Percentiles rank a stretch among this genome's conserved stretches.
phyloP scores from a whole-genome alignment of 2,888 invertebrate genomes.

The Dichetophora obliterata region DNA sequence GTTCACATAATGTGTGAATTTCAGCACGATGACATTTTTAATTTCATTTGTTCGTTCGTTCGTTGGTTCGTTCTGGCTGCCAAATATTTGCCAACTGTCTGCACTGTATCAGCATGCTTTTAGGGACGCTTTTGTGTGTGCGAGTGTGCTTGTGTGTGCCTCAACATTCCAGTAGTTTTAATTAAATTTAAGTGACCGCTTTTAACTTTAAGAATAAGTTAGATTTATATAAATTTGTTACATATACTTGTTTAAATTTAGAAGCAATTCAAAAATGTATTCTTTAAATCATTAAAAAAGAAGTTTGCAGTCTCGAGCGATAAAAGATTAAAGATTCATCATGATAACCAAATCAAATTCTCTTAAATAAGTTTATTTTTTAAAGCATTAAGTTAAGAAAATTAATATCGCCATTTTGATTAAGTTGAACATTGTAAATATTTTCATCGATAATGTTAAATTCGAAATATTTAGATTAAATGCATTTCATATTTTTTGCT shows the following conservation, averaged over 20 bases:
- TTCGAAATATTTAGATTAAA: background rate
- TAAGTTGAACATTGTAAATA: background rate
- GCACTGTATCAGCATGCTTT: background rate
- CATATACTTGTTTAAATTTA: too few species aligned
- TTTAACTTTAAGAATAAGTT: background rate
- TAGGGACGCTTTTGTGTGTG: too few species aligned
- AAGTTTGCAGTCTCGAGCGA: too few species aligned
- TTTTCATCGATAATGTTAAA: background rate
- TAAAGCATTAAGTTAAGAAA: background rate
- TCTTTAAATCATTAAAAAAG: too few species aligned
- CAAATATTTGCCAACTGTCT: slow-evolving; percentile 23
- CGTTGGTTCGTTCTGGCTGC: background rate
- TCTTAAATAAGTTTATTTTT: background rate
- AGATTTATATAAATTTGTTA: too few species aligned
- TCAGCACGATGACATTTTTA: slow-evolving; percentile 34
- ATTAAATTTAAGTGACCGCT: slow-evolving; percentile 5
- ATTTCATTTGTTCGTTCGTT: background rate
- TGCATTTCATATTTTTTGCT: background rate
- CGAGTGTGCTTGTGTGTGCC: background rate
- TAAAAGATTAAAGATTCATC: too few species aligned
- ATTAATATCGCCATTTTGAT: background rate
- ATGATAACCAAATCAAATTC: too few species aligned
- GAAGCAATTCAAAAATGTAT: too few species aligned
- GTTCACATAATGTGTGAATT: slow-evolving; percentile 62
- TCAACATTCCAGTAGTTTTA: slow-evolving; percentile 32